These are phyloP conservation scores for Lasius platythorax DNA, from an alignment of 2,888 invertebrate genomes.

Conservation along the genomic window DNA sequence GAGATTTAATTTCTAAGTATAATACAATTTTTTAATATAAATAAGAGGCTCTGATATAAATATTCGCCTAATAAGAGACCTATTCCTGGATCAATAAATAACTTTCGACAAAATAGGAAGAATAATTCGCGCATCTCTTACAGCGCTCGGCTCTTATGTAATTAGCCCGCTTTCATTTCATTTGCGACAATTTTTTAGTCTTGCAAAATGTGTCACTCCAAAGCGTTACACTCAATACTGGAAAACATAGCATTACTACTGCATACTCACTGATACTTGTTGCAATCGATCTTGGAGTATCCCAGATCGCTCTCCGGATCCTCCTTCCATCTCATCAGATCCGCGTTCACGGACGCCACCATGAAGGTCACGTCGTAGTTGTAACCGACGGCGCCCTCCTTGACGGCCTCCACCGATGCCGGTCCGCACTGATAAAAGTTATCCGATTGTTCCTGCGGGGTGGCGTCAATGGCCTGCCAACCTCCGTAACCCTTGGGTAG, in stretches of 20 bases:
- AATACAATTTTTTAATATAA: no score
- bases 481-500: conserved; percentile 92
- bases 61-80: no score
- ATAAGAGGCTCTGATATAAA: no score
- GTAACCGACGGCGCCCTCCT: conserved; percentile 91
- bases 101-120: no score
- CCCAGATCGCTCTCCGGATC: conserved; percentile 89
- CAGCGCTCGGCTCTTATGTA: no score
- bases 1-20: neutral
- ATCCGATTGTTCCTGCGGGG: conserved; percentile 93
- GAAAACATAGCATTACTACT: neutral
- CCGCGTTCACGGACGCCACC: conserved; percentile 94
- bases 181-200: neutral
- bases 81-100: no score
- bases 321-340: conserved; percentile 92
- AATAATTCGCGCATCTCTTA: no score
- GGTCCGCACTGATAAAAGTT: conserved; percentile 93
- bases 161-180: no score
- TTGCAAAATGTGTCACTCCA: neutral
- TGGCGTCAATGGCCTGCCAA: conserved; percentile 96
- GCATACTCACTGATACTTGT: conserved; percentile 90
- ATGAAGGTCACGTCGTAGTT: conserved; percentile 93
- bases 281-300: conserved; percentile 90
- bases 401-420: conserved; percentile 92
- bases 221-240: neutral